phyloP scores from a whole-genome alignment of 2,888 invertebrate genomes.

The Pediacus dermestoides region DNA sequence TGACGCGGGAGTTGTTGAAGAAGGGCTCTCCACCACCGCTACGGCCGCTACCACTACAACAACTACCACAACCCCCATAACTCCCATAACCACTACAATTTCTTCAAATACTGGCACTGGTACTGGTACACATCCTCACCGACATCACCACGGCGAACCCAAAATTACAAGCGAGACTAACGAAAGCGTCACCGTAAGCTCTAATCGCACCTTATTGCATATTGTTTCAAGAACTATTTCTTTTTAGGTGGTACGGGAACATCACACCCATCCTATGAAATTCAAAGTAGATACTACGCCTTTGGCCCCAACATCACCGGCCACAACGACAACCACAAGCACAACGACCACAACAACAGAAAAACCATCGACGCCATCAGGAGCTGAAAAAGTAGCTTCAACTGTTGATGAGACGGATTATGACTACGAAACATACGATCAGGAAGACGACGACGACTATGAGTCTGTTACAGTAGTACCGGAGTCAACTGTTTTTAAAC shows the following conservation, averaged over 20 bases:
- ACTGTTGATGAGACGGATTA: background rate
- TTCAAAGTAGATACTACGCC: too few relatives aligned
- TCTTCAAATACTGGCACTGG: constrained; percentile 23
- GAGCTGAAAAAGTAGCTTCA: background rate
- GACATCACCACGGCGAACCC: constrained; percentile 51
- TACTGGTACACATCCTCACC: constrained; percentile 44
- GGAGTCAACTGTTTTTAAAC: background rate
- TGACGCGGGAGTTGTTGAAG: constrained; percentile 39
- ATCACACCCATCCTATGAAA: constrained; percentile 21
- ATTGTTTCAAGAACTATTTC: too few relatives aligned
- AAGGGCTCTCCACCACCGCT: constrained; percentile 20
- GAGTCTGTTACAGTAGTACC: constrained; percentile 10
- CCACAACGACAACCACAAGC: constrained; percentile 1
- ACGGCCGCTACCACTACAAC: constrained; percentile 20
- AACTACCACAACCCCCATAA: constrained; percentile 24
- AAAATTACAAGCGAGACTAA: too few relatives aligned
- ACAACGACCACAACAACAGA: background rate
- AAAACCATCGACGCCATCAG: background rate
- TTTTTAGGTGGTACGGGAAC: constrained; percentile 18
- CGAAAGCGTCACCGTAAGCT: too few relatives aligned
- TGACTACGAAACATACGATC: constrained; percentile 2
- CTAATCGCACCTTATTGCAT: too few relatives aligned
- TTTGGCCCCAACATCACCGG: too few relatives aligned
- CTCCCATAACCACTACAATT: constrained; percentile 22
- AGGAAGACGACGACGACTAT: constrained; percentile 2